Conservation (phyloP, 2,888 invertebrate species). For the Synergus itoensis region DNA sequence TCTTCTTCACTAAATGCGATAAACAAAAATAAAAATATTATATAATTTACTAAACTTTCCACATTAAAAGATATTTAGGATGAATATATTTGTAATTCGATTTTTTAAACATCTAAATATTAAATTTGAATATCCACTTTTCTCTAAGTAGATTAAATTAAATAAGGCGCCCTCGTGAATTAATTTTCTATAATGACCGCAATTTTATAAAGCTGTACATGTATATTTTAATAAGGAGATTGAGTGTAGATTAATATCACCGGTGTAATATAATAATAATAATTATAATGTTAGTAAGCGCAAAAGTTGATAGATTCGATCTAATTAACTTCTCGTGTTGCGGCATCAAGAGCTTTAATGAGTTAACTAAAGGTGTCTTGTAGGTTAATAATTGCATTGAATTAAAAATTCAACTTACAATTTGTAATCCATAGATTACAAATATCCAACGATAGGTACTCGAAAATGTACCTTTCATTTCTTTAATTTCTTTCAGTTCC, state of each 20-base stretch:
- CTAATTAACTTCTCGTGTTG: constrained; percentile 24
- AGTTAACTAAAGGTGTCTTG: not conserved
- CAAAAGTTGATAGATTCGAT: constrained; percentile 5
- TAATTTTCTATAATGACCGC: not conserved
- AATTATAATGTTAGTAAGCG: not conserved
- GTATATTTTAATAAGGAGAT: constrained; percentile 24
- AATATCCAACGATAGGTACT: not conserved
- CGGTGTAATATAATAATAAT: not conserved
- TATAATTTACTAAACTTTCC: not conserved
- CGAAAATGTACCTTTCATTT: constrained; percentile 18
- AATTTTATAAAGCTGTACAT: constrained; percentile 2
- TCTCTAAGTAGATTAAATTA: not conserved
- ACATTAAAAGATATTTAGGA: not conserved
- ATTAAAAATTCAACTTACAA: constrained; percentile 1
- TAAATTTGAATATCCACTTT: no score
- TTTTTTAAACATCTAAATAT: no score
- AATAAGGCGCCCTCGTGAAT: not conserved
- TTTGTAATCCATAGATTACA: not conserved
- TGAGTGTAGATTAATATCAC: constrained; percentile 17
- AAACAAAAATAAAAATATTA: not conserved
- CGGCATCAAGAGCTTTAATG: not conserved
- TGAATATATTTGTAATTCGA: no score
- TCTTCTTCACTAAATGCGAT: not conserved
- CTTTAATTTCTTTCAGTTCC: not conserved
- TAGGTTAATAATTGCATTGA: not conserved